Evolutionary conservation across 2,797 vertebrate genomes (phyloP).

Genomic region (Enteromius trimaculatus): DNA sequence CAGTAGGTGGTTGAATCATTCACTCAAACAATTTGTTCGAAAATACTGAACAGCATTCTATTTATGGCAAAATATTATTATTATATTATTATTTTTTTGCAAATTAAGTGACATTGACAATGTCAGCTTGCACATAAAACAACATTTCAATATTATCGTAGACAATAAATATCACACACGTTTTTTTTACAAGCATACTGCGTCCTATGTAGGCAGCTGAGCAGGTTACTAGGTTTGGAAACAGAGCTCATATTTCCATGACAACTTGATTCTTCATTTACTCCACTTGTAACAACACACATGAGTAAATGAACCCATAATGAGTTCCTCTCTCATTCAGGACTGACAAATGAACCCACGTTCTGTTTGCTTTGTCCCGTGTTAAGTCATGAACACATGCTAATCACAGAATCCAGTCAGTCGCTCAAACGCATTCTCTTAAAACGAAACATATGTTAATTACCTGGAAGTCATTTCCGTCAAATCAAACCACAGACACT

Average conservation of each 20-base stretch:
- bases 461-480: constrained; percentile 23
- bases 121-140: too few relatives aligned
- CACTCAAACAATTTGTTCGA: background rate
- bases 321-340: constrained; percentile 29
- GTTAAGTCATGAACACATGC: background rate
- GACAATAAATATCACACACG: too few relatives aligned
- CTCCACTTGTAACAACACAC: constrained; percentile 28
- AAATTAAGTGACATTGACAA: too few relatives aligned
- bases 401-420: constrained; percentile 41
- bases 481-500: constrained; percentile 11
- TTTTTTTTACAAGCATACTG: background rate
- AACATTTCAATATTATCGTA: too few relatives aligned
- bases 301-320: constrained; percentile 13
- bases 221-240: background rate
- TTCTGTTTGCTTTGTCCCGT: constrained; percentile 17
- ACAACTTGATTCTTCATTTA: constrained; percentile 1
- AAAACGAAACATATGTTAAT: constrained; percentile 41
- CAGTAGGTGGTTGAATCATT: too few relatives aligned
- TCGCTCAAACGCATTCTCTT: constrained; percentile 4
- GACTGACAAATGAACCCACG: constrained; percentile 32
- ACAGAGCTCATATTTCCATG: background rate
- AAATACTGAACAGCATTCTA: background rate
- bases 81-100: too few relatives aligned
- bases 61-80: too few relatives aligned
- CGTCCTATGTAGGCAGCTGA: background rate